phyloP scores from a whole-genome alignment of 1,140 invertebrate species.

The Drosophila ironensis region DNA sequence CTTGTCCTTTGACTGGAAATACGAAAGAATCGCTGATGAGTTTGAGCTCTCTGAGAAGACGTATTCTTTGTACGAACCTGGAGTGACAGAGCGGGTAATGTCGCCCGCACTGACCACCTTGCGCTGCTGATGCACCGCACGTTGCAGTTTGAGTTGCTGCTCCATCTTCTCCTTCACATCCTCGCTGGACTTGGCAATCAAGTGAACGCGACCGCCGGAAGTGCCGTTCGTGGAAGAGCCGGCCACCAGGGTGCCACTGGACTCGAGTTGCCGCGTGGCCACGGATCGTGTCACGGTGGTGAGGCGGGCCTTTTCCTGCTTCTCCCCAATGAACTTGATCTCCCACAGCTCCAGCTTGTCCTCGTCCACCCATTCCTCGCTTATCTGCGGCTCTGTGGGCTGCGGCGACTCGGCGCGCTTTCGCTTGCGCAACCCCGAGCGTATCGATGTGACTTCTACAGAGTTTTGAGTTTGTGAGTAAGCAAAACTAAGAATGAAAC shows the following conservation, averaged over 20 bases:
- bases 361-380: slow-evolving; percentile 97
- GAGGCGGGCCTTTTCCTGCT: slow-evolving; percentile 87
- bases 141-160: slow-evolving; percentile 92
- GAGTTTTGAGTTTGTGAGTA: no score
- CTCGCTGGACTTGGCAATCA: slow-evolving; percentile 81
- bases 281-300: slow-evolving; percentile 87
- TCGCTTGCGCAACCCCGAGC: slow-evolving; percentile 95
- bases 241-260: slow-evolving; percentile 15
- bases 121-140: slow-evolving; percentile 91
- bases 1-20: slow-evolving; percentile 59
- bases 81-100: slow-evolving; percentile 39
- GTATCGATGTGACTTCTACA: slow-evolving; percentile 95
- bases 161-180: slow-evolving; percentile 96
- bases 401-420: slow-evolving; percentile 95
- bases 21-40: neutral
- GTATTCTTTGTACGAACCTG: slow-evolving; percentile 26
- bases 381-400: slow-evolving; percentile 94
- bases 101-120: slow-evolving; percentile 83
- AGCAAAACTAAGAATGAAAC: neutral
- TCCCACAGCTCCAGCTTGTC: slow-evolving; percentile 98
- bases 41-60: no score
- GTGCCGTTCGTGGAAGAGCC: slow-evolving; percentile 23
- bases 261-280: slow-evolving; percentile 73
- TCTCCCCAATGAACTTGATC: slow-evolving; percentile 97
- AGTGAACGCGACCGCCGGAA: slow-evolving; percentile 58